Evolutionary conservation across 2,113 vertebrate species (phyloP).

Genomic region (Rhipidura dahli): DNA sequence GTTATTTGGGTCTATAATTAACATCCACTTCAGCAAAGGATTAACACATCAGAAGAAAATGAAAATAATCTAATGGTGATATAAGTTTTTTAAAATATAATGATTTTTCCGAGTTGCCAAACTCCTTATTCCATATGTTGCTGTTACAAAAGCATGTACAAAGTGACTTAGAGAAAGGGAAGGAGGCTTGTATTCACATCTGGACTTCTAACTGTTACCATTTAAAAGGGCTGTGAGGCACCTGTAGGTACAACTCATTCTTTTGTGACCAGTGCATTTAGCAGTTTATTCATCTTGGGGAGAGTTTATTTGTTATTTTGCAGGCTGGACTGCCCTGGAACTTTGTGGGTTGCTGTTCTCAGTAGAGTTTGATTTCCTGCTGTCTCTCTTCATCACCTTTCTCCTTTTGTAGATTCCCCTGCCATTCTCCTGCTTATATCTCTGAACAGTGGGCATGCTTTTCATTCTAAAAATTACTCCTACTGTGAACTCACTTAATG

Average conservation of each 20-base stretch:
- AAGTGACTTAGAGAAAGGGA: not conserved
- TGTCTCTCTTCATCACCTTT: slow-evolving; percentile 27
- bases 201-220: not conserved
- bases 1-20: not conserved
- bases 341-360: slow-evolving; percentile 26
- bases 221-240: not conserved
- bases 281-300: not conserved
- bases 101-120: not conserved
- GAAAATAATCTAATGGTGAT: not conserved
- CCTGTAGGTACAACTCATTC: not conserved
- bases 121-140: not conserved
- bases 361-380: slow-evolving; percentile 40
- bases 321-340: not conserved
- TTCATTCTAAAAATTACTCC: slow-evolving; percentile 48
- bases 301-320: slow-evolving; percentile 44
- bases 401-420: not conserved
- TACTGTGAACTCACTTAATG: slow-evolving; percentile 42
- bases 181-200: not conserved
- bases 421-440: not conserved
- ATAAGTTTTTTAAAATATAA: not conserved
- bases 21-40: not conserved
- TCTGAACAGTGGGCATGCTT: slow-evolving; percentile 19
- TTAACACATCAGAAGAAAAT: not conserved
- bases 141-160: not conserved
- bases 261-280: not conserved